Conservation (phyloP, 1,140 invertebrate species). For the Micrasema minimum region DNA sequence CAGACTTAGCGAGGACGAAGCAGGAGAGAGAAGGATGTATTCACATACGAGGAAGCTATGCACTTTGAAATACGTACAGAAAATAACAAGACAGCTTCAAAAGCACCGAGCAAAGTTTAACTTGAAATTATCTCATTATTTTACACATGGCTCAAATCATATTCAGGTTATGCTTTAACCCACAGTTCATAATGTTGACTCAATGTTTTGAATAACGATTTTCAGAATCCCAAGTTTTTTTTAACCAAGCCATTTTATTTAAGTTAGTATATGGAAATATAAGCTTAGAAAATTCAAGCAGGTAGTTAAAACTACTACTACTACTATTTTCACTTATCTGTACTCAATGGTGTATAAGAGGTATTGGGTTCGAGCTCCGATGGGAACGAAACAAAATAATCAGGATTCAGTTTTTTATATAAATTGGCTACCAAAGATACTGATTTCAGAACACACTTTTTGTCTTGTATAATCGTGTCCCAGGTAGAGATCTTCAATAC, state of each 20-base stretch:
- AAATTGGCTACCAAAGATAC: too few species aligned
- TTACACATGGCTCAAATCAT: constrained; percentile 48
- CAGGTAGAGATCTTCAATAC: too few species aligned
- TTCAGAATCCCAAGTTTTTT: neutral
- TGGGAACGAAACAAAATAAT: too few species aligned
- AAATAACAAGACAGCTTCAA: constrained; percentile 28
- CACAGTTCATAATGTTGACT: too few species aligned
- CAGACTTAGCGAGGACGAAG: constrained; percentile 16
- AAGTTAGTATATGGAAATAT: neutral
- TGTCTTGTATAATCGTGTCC: too few species aligned
- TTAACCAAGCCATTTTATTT: neutral
- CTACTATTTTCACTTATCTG: too few species aligned
- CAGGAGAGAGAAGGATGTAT: neutral
- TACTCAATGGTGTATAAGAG: neutral
- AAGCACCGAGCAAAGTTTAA: constrained; percentile 27
- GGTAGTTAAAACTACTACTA: neutral
- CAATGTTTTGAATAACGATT: too few species aligned
- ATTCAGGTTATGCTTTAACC: neutral
- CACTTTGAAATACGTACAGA: too few species aligned
- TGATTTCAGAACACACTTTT: too few species aligned
- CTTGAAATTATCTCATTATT: constrained; percentile 48
- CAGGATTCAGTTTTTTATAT: too few species aligned
- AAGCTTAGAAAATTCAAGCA: neutral
- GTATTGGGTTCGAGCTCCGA: too few species aligned
- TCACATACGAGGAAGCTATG: constrained; percentile 22